phyloP scores from a whole-genome alignment of 2,113 vertebrate genomes.

The Notothenia rossii region DNA sequence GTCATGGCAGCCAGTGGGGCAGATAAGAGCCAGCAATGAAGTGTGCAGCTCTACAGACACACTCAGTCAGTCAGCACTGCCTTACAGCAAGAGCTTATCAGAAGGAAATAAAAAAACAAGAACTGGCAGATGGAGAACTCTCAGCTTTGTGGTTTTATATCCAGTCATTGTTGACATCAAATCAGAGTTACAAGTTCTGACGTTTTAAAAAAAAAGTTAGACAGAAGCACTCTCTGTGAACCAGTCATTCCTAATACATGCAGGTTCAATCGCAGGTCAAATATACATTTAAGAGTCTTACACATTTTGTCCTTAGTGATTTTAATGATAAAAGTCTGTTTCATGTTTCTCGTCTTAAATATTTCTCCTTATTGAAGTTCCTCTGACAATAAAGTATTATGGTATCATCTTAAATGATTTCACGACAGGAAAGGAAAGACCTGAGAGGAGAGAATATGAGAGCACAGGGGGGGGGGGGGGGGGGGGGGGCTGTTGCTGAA shows the following conservation, averaged over 20 bases:
- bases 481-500: too few species aligned
- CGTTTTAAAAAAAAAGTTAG: too few species aligned
- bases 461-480: neutral
- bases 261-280: too few species aligned
- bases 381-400: too few species aligned
- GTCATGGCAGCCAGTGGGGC: constrained; percentile 22
- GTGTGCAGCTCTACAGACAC: constrained; percentile 17
- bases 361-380: too few species aligned
- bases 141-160: neutral
- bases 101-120: constrained; percentile 7
- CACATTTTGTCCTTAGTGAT: too few species aligned
- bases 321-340: too few species aligned
- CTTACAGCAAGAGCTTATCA: constrained; percentile 25
- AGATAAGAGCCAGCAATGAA: constrained; percentile 30
- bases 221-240: too few species aligned
- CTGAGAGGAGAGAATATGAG: neutral
- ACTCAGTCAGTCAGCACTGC: constrained; percentile 2
- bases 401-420: neutral
- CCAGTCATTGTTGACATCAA: neutral
- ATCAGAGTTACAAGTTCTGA: too few species aligned
- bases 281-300: too few species aligned
- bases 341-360: too few species aligned
- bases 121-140: constrained; percentile 20
- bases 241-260: too few species aligned
- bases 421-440: neutral